These are phyloP conservation scores for Melangyna quadrimaculata DNA, from an alignment of 2,888 invertebrate species.

Conservation along the genomic window DNA sequence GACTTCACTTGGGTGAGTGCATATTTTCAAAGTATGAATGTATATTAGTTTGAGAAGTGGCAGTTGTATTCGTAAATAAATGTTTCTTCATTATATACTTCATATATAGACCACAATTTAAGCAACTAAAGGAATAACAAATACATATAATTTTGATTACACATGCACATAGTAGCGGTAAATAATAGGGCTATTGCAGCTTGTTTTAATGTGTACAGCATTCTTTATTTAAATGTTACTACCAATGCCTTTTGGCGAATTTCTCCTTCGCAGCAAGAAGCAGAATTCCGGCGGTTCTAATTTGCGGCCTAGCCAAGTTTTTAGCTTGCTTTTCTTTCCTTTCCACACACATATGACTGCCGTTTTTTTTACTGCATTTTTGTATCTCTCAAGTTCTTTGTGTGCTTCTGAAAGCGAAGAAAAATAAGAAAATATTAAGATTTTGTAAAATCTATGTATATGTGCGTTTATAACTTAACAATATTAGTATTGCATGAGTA, in stretches of 20 bases:
- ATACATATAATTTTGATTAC: slow-evolving; percentile 26
- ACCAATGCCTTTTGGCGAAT: slow-evolving; percentile 53
- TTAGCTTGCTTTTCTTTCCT: slow-evolving; percentile 52
- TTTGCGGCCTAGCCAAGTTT: slow-evolving; percentile 71
- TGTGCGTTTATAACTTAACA: too few species aligned
- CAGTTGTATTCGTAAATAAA: slow-evolving; percentile 38
- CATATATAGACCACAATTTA: slow-evolving; percentile 25
- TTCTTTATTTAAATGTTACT: slow-evolving; percentile 39
- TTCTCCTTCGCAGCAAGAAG: slow-evolving; percentile 73
- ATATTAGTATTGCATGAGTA: too few species aligned
- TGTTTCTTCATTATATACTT: slow-evolving; percentile 49
- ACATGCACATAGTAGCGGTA: slow-evolving; percentile 35
- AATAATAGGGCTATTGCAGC: slow-evolving; percentile 42
- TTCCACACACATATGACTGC: slow-evolving; percentile 52
- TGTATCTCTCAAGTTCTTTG: neutral
- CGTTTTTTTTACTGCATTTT: slow-evolving; percentile 34
- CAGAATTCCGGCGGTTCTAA: slow-evolving; percentile 73
- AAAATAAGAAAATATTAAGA: neutral
- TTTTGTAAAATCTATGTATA: too few species aligned
- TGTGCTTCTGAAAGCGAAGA: neutral
- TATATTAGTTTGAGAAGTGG: slow-evolving; percentile 45
- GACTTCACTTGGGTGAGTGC: slow-evolving; percentile 35
- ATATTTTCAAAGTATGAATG: slow-evolving; percentile 50
- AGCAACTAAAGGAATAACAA: slow-evolving; percentile 35
- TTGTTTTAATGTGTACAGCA: slow-evolving; percentile 33